These are phyloP conservation scores for Hippoglossus stenolepis DNA, from an alignment of 2,113 vertebrate species.

Conservation along the genomic window DNA sequence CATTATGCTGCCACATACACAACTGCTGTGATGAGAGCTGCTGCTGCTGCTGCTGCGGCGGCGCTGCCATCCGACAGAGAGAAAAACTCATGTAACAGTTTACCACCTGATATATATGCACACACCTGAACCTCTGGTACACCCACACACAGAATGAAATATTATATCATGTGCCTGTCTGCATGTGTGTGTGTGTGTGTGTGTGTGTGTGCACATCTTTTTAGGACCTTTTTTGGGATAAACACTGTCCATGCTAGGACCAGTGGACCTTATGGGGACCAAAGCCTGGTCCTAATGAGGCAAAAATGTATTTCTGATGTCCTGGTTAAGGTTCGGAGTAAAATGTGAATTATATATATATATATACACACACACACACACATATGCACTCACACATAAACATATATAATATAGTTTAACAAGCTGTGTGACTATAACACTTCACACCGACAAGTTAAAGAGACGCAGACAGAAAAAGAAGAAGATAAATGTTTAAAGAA, in stretches of 20 bases:
- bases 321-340: too few species aligned
- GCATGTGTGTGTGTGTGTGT: neutral
- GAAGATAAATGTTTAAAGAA: neutral
- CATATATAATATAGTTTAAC: too few species aligned
- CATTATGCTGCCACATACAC: slow-evolving; percentile 70
- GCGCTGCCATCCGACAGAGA: slow-evolving; percentile 30
- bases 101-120: slow-evolving; percentile 10
- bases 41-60: slow-evolving; percentile 24
- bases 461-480: neutral
- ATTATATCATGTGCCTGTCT: neutral
- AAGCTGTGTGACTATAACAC: too few species aligned
- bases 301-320: too few species aligned
- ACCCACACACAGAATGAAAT: neutral
- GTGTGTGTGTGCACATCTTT: too few species aligned
- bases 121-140: neutral
- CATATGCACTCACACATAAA: too few species aligned
- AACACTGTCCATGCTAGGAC: too few species aligned
- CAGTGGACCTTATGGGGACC: too few species aligned
- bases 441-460: neutral
- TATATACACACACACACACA: too few species aligned
- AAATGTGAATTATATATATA: too few species aligned
- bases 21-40: slow-evolving; percentile 60
- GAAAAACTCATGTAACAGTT: slow-evolving; percentile 36
- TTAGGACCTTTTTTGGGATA: too few species aligned
- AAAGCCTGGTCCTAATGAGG: too few species aligned